These are phyloP conservation scores for Herminia tarsipennalis DNA, from an alignment of 2,888 invertebrate species.

Conservation along the genomic window DNA sequence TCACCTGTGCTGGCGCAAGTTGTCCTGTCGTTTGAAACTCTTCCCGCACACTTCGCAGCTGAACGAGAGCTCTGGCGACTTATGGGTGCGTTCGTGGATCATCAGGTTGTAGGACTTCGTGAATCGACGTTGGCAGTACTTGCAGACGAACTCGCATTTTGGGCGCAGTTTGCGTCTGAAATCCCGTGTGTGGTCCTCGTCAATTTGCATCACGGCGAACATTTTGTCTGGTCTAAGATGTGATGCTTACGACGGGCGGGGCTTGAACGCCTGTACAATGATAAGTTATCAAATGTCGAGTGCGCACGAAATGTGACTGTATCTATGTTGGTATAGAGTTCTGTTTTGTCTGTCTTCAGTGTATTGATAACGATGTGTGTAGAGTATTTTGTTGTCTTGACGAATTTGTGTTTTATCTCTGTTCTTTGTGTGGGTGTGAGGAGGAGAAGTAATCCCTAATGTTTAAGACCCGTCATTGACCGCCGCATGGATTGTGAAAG, in stretches of 20 bases:
- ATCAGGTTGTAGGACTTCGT: conserved; percentile 99
- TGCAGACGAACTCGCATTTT: conserved; percentile 99
- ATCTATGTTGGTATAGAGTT: conserved; percentile 48
- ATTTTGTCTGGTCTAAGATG: conserved; percentile 87
- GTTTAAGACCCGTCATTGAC: conserved; percentile 48
- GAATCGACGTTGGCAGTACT: conserved; percentile 98
- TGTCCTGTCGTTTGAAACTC: conserved; percentile 99
- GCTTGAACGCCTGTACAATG: conserved; percentile 79
- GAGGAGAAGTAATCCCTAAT: conserved; percentile 36
- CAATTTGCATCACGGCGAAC: conserved; percentile 96
- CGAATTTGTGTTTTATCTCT: conserved; percentile 38
- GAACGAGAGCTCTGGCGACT: conserved; percentile 97
- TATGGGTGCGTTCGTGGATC: conserved; percentile 99
- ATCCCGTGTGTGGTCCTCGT: conserved; percentile 94
- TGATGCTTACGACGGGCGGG: conserved; percentile 81
- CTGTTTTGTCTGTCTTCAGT: conserved; percentile 42
- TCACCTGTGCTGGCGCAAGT: conserved; percentile 97
- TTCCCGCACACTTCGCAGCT: conserved; percentile 99
- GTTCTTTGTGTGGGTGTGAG: conserved; percentile 30
- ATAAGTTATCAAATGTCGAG: conserved; percentile 75
- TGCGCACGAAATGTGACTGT: conserved; percentile 57
- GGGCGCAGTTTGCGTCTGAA: conserved; percentile 95
- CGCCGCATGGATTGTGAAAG: conserved; percentile 34
- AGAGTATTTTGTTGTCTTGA: conserved; percentile 43
- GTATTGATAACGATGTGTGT: conserved; percentile 48